Percentiles rank a stretch among this genome's conserved stretches.
Evolutionary conservation across 1,140 invertebrate genomes (phyloP).

Genomic region (Megalonaias nervosa): DNA sequence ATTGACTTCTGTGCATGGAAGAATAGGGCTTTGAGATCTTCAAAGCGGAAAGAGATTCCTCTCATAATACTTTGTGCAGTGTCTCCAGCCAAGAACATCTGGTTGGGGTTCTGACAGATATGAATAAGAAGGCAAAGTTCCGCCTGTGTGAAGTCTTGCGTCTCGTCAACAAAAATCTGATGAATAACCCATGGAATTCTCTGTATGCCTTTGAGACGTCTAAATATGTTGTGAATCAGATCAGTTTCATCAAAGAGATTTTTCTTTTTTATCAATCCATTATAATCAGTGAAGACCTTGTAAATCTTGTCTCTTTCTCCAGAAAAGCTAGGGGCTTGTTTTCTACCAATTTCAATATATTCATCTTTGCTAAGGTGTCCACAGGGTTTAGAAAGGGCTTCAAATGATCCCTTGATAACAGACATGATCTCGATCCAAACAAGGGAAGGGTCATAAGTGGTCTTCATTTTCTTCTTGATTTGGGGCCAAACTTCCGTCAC

Average conservation of each 20-base stretch:
- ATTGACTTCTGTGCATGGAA: conserved; percentile 58
- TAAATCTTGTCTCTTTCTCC: conserved; percentile 50
- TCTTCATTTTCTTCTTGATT: conserved; percentile 30
- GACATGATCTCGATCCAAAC: conserved; percentile 53
- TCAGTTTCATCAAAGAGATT: conserved; percentile 58
- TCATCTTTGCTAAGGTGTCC: conserved; percentile 47
- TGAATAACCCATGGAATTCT: conserved; percentile 50
- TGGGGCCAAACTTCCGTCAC: conserved; percentile 41
- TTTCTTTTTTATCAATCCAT: conserved; percentile 35
- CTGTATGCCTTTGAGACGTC: conserved; percentile 1
- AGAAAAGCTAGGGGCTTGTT: conserved; percentile 56
- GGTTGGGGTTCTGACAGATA: conserved; percentile 63
- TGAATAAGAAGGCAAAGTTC: conserved; percentile 63
- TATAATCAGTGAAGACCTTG: conserved; percentile 42
- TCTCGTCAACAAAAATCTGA: conserved; percentile 66
- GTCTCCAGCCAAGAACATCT: conserved; percentile 67
- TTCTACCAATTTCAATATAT: conserved; percentile 56
- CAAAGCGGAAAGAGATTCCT: conserved; percentile 67
- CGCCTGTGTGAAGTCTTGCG: conserved; percentile 31
- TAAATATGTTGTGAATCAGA: conserved; percentile 38
- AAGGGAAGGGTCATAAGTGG: conserved; percentile 38
- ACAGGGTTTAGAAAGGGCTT: conserved; percentile 40
- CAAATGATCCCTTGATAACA: conserved; percentile 59
- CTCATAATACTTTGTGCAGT: conserved; percentile 69
- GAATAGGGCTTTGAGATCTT: conserved; percentile 62